Evolutionary conservation across 1,140 invertebrate species (phyloP).

Genomic region (Anastrepha obliqua): DNA sequence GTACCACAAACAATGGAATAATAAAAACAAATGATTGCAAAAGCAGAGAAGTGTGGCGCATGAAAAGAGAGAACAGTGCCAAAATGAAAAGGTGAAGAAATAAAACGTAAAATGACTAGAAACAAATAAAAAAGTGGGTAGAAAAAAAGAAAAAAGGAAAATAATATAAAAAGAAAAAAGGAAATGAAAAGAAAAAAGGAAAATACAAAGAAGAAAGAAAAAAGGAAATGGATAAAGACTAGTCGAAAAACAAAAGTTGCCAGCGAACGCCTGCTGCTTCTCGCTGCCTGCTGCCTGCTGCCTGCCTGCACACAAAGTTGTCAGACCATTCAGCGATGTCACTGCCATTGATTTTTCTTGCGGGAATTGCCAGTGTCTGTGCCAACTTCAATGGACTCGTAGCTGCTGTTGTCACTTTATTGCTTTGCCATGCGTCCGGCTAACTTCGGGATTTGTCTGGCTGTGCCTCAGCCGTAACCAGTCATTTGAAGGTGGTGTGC

Average conservation of each 20-base stretch:
- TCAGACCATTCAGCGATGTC: slow-evolving; percentile 20
- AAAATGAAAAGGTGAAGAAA: neutral
- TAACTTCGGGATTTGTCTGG: neutral
- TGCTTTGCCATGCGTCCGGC: neutral
- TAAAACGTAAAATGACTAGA: neutral
- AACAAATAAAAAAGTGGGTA: neutral
- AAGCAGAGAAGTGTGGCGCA: neutral
- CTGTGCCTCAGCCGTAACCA: neutral
- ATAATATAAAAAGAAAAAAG: neutral
- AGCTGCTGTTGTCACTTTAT: slow-evolving; percentile 38
- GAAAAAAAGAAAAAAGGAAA: slow-evolving; percentile 15
- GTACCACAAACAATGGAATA: slow-evolving; percentile 20
- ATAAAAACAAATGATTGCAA: slow-evolving; percentile 47
- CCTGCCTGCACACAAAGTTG: neutral
- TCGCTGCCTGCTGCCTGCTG: neutral
- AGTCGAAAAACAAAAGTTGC: neutral
- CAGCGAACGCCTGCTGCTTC: neutral
- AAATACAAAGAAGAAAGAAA: neutral
- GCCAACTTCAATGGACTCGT: slow-evolving; percentile 39
- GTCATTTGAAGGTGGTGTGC: neutral
- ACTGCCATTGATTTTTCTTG: slow-evolving; percentile 44
- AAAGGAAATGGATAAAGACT: neutral
- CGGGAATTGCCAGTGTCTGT: slow-evolving; percentile 45
- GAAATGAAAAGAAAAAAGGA: neutral
- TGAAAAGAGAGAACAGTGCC: neutral